Conservation (phyloP, 2,888 invertebrate species). For the Hedya salicella region DNA sequence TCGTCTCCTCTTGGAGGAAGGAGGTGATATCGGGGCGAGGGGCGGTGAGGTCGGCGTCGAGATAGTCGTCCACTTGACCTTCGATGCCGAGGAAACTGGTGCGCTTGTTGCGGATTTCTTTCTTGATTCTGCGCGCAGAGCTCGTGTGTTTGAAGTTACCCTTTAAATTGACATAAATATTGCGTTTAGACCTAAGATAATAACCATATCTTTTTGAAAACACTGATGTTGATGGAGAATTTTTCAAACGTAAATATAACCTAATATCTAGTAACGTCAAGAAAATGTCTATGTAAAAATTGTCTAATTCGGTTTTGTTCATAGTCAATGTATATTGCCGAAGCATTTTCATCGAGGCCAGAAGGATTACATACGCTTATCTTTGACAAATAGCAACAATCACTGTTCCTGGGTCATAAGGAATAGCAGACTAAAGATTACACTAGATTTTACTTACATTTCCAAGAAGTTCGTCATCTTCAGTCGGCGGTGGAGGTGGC, state of each 20-base stretch:
- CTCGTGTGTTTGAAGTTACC: slow-evolving; percentile 89
- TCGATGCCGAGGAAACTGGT: slow-evolving; percentile 95
- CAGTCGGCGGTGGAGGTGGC: slow-evolving; percentile 92
- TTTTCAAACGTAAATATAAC: too few species aligned
- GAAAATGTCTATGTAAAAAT: too few species aligned
- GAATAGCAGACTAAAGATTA: neutral
- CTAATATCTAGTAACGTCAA: too few species aligned
- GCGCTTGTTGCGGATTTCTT: slow-evolving; percentile 92
- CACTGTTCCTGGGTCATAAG: neutral
- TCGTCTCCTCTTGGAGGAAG: slow-evolving; percentile 91
- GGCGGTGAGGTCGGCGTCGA: slow-evolving; percentile 88
- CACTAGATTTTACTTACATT: slow-evolving; percentile 67
- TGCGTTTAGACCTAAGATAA: neutral
- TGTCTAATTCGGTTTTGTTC: too few species aligned
- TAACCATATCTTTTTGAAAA: too few species aligned
- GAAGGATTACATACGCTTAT: neutral
- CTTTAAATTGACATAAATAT: slow-evolving; percentile 55
- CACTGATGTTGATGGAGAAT: too few species aligned
- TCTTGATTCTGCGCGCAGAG: slow-evolving; percentile 93
- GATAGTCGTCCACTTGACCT: slow-evolving; percentile 88
- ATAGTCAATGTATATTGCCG: too few species aligned
- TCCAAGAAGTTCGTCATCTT: slow-evolving; percentile 80
- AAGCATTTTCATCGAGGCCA: neutral
- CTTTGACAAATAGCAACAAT: neutral
- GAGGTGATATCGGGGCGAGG: slow-evolving; percentile 92